Conservation (phyloP, 2,113 vertebrate genomes). For the Apeltes quadracus region DNA sequence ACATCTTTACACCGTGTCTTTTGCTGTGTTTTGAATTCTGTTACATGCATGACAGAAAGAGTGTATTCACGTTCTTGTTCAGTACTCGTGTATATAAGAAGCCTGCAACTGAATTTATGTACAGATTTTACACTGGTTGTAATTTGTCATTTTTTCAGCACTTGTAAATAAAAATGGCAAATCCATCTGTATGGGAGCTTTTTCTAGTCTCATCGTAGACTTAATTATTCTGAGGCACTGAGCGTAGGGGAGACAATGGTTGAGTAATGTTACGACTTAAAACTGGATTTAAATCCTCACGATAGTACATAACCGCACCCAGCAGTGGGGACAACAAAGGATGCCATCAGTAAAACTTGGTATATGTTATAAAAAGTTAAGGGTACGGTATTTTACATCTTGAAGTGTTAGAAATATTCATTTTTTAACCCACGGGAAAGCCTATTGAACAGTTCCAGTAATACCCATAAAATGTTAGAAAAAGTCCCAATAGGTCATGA, state of each 20-base stretch:
- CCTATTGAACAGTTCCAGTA: too few relatives aligned
- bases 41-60: slow-evolving; percentile 76
- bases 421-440: too few relatives aligned
- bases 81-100: slow-evolving; percentile 79
- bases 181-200: slow-evolving; percentile 23
- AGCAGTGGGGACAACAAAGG: neutral
- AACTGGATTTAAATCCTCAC: neutral
- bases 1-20: slow-evolving; percentile 54
- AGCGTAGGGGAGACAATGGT: neutral
- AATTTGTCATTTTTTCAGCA: slow-evolving; percentile 75
- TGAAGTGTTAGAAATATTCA: too few relatives aligned
- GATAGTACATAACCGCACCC: too few relatives aligned
- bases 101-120: slow-evolving; percentile 77
- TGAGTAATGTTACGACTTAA: neutral
- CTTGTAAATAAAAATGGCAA: slow-evolving; percentile 79
- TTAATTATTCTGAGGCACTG: neutral
- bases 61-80: slow-evolving; percentile 62
- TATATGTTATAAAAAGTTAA: too few relatives aligned
- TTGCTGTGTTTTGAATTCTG: slow-evolving; percentile 73
- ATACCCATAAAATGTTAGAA: too few relatives aligned
- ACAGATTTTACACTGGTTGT: slow-evolving; percentile 83
- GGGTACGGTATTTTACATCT: too few relatives aligned
- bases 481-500: too few relatives aligned
- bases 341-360: too few relatives aligned
- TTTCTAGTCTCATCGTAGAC: too few relatives aligned